A percentile compares a stretch with the other conserved stretches of the same genome.
phyloP scores from a whole-genome alignment of 1,140 invertebrate genomes.

The Eupristina koningsbergeri region DNA sequence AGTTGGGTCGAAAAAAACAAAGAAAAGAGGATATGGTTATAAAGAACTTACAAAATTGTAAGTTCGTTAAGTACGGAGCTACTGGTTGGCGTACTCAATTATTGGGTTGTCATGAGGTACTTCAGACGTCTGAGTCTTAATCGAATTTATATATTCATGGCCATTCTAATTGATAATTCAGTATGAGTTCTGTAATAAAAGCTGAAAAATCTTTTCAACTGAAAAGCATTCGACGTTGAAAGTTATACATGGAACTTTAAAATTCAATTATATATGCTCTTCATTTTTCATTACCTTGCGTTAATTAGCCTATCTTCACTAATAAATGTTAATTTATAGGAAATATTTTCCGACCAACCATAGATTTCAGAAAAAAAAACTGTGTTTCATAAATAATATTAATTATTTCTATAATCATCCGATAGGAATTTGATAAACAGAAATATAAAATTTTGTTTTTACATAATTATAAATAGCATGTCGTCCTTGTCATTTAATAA shows the following conservation, averaged over 20 bases:
- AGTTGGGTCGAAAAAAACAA: no score
- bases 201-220: background rate
- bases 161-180: background rate
- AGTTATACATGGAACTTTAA: background rate
- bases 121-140: background rate
- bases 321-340: no score
- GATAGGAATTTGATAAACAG: background rate
- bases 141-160: background rate
- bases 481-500: background rate
- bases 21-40: no score
- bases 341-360: no score
- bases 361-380: background rate
- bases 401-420: background rate
- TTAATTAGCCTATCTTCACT: no score
- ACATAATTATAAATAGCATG: background rate
- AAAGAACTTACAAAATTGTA: no score
- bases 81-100: background rate
- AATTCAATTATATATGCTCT: background rate
- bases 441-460: background rate
- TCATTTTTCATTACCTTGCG: background rate
- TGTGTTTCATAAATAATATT: background rate
- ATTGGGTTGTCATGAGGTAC: background rate
- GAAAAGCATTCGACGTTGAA: background rate
- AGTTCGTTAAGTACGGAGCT: background rate
- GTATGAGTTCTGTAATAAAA: background rate